Conservation (phyloP, 2,797 vertebrate genomes). For the Apogon talboti region DNA sequence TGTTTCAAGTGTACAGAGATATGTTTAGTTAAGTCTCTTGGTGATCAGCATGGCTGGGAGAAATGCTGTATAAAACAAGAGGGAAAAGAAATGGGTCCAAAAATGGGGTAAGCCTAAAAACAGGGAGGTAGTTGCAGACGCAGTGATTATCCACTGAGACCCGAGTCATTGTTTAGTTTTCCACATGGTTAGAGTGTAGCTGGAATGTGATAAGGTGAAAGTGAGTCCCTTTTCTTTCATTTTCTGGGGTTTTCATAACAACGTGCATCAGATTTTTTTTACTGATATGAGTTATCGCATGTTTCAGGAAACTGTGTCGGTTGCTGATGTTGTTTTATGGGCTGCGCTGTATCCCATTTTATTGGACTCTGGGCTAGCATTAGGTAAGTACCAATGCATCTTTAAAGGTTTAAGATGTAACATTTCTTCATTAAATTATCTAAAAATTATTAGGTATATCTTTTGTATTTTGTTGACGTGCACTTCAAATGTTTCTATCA, state of each 20-base stretch:
- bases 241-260: background rate
- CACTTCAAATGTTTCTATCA: too few relatives aligned
- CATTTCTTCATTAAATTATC: too few relatives aligned
- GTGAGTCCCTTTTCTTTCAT: background rate
- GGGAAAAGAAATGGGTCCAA: background rate
- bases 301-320: constrained; percentile 84
- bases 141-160: constrained; percentile 21
- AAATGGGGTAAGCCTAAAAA: background rate
- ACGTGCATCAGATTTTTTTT: background rate
- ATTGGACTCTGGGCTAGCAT: constrained; percentile 73
- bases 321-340: constrained; percentile 92
- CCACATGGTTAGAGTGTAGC: background rate
- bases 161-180: background rate
- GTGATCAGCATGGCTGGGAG: constrained; percentile 31
- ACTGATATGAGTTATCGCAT: constrained; percentile 3
- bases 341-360: constrained; percentile 87
- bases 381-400: constrained; percentile 64
- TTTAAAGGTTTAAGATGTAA: too few relatives aligned
- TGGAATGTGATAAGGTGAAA: background rate
- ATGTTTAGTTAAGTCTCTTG: constrained; percentile 36
- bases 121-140: background rate
- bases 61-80: constrained; percentile 16
- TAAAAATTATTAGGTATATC: too few relatives aligned
- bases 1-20: constrained; percentile 36
- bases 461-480: background rate